A percentile compares a stretch with the other conserved stretches of the same genome.
These are phyloP conservation scores for Phyllotis vaccarum DNA, from an alignment of 2,797 vertebrate genomes.

Conservation along the genomic window DNA sequence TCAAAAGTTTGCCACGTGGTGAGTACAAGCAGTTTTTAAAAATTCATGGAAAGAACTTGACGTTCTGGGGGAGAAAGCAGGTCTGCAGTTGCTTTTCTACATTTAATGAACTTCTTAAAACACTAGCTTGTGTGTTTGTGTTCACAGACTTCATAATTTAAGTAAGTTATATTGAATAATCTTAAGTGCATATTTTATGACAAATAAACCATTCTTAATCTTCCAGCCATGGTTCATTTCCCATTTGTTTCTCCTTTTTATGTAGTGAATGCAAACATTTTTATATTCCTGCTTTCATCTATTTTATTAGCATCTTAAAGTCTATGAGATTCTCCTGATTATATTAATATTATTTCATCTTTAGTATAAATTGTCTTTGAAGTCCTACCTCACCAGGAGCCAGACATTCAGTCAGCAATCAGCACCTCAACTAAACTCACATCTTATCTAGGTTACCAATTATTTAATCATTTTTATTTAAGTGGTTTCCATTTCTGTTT, in stretches of 20 bases:
- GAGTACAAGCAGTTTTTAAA: neutral
- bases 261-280: constrained; percentile 2
- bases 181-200: constrained; percentile 5
- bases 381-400: neutral
- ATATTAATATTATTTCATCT: constrained; percentile 3
- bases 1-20: neutral
- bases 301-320: constrained; percentile 37
- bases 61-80: constrained; percentile 31
- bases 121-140: neutral
- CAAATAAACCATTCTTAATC: neutral
- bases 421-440: neutral
- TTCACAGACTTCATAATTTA: constrained; percentile 15
- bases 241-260: constrained; percentile 26
- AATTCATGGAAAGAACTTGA: neutral
- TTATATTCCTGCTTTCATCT: neutral
- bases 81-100: neutral
- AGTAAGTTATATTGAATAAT: neutral
- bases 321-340: neutral
- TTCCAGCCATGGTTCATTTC: neutral
- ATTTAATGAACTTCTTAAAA: neutral
- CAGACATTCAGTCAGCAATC: constrained; percentile 20
- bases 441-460: neutral
- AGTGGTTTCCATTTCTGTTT: neutral
- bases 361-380: constrained; percentile 4
- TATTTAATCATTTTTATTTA: constrained; percentile 41